Evolutionary conservation across 2,888 invertebrate species (phyloP).

Genomic region (Campoletis raptor): DNA sequence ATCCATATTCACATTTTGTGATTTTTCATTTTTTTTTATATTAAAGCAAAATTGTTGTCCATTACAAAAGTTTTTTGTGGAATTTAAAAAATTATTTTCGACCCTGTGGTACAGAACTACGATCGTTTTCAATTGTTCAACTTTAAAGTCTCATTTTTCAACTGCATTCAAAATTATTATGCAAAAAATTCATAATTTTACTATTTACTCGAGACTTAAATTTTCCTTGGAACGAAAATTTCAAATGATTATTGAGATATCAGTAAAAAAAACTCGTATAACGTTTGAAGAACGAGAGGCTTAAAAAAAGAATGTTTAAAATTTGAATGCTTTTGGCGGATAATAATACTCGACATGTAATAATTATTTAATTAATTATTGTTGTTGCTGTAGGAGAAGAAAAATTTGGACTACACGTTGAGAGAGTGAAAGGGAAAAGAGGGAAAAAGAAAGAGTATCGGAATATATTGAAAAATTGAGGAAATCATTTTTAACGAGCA

Average conservation of each 20-base stretch:
- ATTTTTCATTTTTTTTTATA: slow-evolving; percentile 19
- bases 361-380: neutral
- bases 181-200: slow-evolving; percentile 15
- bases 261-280: neutral
- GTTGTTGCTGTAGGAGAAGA: slow-evolving; percentile 2
- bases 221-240: slow-evolving; percentile 49
- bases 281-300: neutral
- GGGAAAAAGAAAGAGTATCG: slow-evolving; percentile 40
- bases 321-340: slow-evolving; percentile 25
- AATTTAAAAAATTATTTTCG: slow-evolving; percentile 33
- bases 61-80: slow-evolving; percentile 14
- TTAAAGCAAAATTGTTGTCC: slow-evolving; percentile 2
- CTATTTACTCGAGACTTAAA: slow-evolving; percentile 47
- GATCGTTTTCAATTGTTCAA: slow-evolving; percentile 55
- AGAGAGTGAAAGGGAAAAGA: slow-evolving; percentile 23
- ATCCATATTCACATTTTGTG: neutral
- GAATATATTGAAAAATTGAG: slow-evolving; percentile 64
- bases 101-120: slow-evolving; percentile 48
- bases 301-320: slow-evolving; percentile 56
- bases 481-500: slow-evolving; percentile 66
- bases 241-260: slow-evolving; percentile 63
- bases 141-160: slow-evolving; percentile 39
- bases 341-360: neutral
- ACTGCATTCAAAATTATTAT: slow-evolving; percentile 29
- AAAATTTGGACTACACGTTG: slow-evolving; percentile 70